A percentile compares a stretch with the other conserved stretches of the same genome.
These are phyloP conservation scores for Lepidochrysops patricia DNA, from an alignment of 2,888 invertebrate genomes.

Conservation along the genomic window DNA sequence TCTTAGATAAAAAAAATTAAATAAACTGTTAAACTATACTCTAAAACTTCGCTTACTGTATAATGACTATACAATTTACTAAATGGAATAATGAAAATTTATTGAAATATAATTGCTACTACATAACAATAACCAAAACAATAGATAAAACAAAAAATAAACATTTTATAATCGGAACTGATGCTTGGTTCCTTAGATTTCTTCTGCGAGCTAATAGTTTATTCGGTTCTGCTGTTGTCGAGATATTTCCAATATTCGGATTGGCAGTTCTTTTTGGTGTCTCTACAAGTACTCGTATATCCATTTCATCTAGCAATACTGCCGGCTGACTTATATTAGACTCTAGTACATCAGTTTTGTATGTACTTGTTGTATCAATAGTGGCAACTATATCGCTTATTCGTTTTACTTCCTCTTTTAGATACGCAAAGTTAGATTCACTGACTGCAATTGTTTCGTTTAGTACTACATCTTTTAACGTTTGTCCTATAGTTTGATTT, in stretches of 20 bases:
- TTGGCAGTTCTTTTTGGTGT: not conserved
- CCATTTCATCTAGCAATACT: not conserved
- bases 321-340: not conserved
- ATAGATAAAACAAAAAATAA: not conserved
- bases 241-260: not conserved
- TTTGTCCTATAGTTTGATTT: no score
- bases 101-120: not conserved
- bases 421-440: not conserved
- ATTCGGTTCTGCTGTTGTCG: not conserved
- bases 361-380: not conserved
- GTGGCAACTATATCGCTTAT: not conserved
- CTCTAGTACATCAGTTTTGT: not conserved
- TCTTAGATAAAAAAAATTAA: no score
- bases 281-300: no score
- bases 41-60: no score
- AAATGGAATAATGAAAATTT: not conserved
- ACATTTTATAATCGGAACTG: not conserved
- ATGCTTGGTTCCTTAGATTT: not conserved
- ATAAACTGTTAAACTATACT: no score
- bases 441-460: not conserved
- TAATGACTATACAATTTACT: no score
- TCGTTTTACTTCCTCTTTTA: not conserved
- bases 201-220: not conserved
- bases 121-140: not conserved
- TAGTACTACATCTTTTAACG: slow-evolving; percentile 14